These are phyloP conservation scores for Diachasma alloeum DNA, from an alignment of 1,140 invertebrate genomes.

Conservation along the genomic window DNA sequence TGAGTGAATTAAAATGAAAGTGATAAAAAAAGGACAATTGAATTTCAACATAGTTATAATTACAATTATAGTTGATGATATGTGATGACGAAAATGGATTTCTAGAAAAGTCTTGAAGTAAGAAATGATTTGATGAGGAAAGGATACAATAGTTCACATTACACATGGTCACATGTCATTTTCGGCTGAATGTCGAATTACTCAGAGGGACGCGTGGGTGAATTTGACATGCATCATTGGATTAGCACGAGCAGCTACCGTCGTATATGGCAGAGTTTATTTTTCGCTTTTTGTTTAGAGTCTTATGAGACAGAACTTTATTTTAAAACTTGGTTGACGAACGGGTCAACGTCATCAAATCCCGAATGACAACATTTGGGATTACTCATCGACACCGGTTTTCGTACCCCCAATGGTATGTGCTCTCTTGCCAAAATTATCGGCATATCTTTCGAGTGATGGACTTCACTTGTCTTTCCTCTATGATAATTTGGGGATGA, in stretches of 20 bases:
- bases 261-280: background rate
- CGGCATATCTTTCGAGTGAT: background rate
- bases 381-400: background rate
- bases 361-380: background rate
- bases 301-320: background rate
- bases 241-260: background rate
- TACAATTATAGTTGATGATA: too few species aligned
- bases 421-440: background rate
- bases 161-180: background rate
- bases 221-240: background rate
- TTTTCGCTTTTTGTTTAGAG: background rate
- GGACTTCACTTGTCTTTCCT: background rate
- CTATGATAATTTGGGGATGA: background rate
- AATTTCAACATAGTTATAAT: too few species aligned
- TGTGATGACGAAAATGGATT: background rate
- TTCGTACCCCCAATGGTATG: background rate
- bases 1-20: too few species aligned
- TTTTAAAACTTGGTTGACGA: background rate
- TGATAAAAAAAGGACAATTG: too few species aligned
- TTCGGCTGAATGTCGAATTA: background rate
- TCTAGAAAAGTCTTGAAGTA: background rate
- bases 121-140: background rate
- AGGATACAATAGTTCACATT: background rate
- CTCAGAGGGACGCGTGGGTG: background rate
- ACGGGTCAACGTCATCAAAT: constrained; percentile 6